These are phyloP conservation scores for Calidris pugnax DNA, from an alignment of 2,113 vertebrate genomes.

Conservation along the genomic window DNA sequence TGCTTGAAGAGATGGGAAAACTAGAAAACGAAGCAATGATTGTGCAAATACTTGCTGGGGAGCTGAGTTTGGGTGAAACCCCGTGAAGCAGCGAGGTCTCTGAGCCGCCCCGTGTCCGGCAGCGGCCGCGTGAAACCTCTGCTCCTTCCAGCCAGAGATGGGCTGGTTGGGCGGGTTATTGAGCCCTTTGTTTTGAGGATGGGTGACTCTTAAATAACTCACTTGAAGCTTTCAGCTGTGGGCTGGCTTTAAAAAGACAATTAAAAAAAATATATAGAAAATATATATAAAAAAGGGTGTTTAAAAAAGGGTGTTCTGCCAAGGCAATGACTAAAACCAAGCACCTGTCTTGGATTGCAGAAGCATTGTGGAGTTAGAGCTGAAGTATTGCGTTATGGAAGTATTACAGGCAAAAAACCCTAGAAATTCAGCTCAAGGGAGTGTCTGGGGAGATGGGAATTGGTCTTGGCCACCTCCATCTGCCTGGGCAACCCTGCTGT, in stretches of 20 bases:
- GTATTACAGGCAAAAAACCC: fast-evolving
- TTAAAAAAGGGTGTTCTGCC: not conserved
- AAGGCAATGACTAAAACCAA: not conserved
- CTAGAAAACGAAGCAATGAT: fast-evolving
- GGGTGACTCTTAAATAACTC: not conserved
- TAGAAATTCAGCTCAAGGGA: not conserved
- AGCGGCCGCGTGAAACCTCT: not conserved
- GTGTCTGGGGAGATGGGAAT: not conserved
- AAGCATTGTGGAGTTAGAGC: not conserved
- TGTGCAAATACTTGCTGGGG: fast-evolving
- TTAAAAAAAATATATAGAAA: not conserved
- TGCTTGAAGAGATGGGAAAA: not conserved
- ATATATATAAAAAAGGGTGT: not conserved
- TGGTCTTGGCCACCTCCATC: not conserved
- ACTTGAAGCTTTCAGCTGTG: not conserved
- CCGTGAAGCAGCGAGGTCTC: fast-evolving
- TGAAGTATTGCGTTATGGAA: no score
- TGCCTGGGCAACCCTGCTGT: not conserved
- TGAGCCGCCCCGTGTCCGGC: not conserved
- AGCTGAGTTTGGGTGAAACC: not conserved
- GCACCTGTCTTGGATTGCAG: fast-evolving
- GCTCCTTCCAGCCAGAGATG: not conserved
- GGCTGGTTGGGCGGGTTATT: fast-evolving
- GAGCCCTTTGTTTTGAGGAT: not conserved
- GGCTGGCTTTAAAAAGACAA: not conserved